phyloP scores from a whole-genome alignment of 2,797 vertebrate genomes.

The Glossophaga mutica region DNA sequence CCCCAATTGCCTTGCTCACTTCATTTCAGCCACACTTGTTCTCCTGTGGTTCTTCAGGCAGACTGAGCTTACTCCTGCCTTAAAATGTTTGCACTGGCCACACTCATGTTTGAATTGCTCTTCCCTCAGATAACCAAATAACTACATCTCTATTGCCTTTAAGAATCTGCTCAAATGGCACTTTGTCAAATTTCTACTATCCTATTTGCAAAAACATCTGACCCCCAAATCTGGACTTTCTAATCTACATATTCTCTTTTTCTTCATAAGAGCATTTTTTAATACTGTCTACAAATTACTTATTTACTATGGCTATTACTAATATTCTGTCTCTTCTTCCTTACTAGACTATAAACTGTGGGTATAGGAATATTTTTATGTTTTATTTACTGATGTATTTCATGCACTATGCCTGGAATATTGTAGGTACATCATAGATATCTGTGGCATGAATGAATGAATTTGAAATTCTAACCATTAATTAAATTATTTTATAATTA shows the following conservation, averaged over 20 bases:
- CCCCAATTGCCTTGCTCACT: background rate
- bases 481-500: background rate
- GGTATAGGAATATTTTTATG: background rate
- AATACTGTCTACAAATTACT: background rate
- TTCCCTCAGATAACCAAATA: background rate
- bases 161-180: background rate
- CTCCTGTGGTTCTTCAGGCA: background rate
- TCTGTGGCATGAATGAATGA: background rate
- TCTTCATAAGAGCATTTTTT: background rate
- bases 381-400: background rate
- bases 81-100: background rate
- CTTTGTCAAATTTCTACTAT: background rate
- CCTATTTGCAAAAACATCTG: background rate
- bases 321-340: background rate
- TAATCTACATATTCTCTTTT: background rate
- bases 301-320: background rate
- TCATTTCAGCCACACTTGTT: background rate
- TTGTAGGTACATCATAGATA: background rate
- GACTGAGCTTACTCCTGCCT: background rate
- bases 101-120: background rate
- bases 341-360: background rate
- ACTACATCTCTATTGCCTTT: background rate
- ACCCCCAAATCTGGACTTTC: background rate
- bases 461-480: conserved; percentile 1
- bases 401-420: background rate